Base-by-base conservation (phyloP, 2,797 vertebrate species). In the Kryptolebias ocellatus region DNA sequence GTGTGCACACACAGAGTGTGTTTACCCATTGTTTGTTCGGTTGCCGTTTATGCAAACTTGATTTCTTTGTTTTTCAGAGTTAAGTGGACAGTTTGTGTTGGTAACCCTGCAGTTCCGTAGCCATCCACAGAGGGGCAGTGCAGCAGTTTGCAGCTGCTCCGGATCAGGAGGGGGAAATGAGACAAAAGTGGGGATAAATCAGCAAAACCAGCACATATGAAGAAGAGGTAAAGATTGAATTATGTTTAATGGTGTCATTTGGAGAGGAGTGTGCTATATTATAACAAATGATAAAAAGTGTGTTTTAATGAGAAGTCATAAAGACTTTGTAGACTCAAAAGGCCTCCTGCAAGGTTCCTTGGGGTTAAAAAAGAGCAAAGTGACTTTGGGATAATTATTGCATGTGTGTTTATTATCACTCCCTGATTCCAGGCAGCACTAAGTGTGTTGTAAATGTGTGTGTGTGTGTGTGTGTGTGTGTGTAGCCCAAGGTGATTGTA, bases 201-300 rank as follows among this genome's bases (percentile, higher is more conserved):
- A 89, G 83, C 76, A 88, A 89, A 90, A 89, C 63, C 89, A 83
- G 89, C 84, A 72, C 83, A 87, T 81, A 88, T 83, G 83, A 90
- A 90, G 79, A 88, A 84, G 88, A 92, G 79, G 87, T 90, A 87
- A 87, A 84, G 86, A 90, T 87, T 89, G 89, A 89, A 91, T 92
- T 91, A 90, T 90, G 86, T 90, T 91, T 92, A 90, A 92, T 90
- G 90, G 84, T 89, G 88, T 91, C 84, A 89, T 92, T 88, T 89
- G 77, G 83, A 86, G 79, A 89, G 79, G 89, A 88, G 80, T 84
- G 81, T 53, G 70, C 84, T 90, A 83, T 89, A 91, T 92, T 92
- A 89, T 85, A 90, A 91, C 84, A 90, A 91, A 92, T 92, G 89
- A 91, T 89, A 86, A 90, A 51, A 90, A 89, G 83, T 85, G 80